Percentiles rank a stretch among this genome's conserved stretches.
phyloP scores from a whole-genome alignment of 1,140 invertebrate genomes.

The Parasteatoda tepidariorum region DNA sequence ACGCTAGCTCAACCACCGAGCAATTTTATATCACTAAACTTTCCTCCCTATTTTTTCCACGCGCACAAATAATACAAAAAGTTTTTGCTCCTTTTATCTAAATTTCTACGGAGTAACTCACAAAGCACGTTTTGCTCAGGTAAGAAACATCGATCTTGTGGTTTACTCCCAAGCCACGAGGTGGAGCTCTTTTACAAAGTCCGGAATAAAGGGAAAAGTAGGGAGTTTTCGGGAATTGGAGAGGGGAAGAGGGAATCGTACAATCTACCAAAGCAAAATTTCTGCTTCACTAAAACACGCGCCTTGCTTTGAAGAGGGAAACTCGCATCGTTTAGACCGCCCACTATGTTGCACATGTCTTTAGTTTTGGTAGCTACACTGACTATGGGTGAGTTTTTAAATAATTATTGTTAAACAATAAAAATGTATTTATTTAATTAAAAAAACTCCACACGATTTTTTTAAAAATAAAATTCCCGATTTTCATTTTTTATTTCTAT shows the following conservation, averaged over 20 bases:
- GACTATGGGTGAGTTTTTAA: slow-evolving; percentile 42
- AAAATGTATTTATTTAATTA: too few species aligned
- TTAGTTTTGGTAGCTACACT: slow-evolving; percentile 10
- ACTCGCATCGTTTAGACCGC: slow-evolving; percentile 42
- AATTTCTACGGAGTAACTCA: slow-evolving; percentile 28
- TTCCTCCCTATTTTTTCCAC: slow-evolving; percentile 39
- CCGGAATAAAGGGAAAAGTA: slow-evolving; percentile 30
- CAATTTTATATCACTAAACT: slow-evolving; percentile 41
- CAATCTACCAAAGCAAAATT: slow-evolving; percentile 23
- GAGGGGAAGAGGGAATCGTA: slow-evolving; percentile 13
- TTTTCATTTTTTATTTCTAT: too few species aligned
- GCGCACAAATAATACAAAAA: slow-evolving; percentile 53
- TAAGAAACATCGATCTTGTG: slow-evolving; percentile 51
- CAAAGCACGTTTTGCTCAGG: slow-evolving; percentile 50
- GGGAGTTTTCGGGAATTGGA: slow-evolving; percentile 15
- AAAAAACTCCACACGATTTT: too few species aligned
- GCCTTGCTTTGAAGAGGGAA: slow-evolving; percentile 45
- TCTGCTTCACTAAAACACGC: slow-evolving; percentile 56
- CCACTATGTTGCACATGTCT: slow-evolving; percentile 48
- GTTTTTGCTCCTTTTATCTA: slow-evolving; percentile 50
- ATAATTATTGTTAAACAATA: too few species aligned
- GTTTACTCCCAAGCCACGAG: slow-evolving; percentile 13
- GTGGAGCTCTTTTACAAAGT: slow-evolving; percentile 6
- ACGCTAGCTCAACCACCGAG: background rate
- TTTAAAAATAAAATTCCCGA: too few species aligned